phyloP scores from a whole-genome alignment of 2,113 vertebrate genomes.

The Junco hyemalis region DNA sequence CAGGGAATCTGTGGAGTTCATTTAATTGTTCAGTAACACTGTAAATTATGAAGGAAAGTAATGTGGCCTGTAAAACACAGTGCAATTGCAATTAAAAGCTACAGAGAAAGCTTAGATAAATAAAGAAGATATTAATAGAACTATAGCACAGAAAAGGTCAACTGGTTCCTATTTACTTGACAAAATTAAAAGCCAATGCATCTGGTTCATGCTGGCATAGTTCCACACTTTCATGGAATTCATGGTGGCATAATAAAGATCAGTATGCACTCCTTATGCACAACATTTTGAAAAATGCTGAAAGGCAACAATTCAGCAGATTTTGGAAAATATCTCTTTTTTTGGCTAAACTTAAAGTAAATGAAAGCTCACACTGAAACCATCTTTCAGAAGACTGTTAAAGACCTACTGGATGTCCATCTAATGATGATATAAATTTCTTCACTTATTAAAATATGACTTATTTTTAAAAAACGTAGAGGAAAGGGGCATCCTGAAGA shows the following conservation, averaged over 20 bases:
- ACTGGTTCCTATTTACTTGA: neutral
- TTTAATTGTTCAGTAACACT: neutral
- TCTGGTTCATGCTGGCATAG: neutral
- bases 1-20: neutral
- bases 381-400: neutral
- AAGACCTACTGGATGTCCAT: neutral
- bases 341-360: neutral
- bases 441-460: neutral
- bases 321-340: neutral
- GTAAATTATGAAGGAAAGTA: slow-evolving; percentile 7
- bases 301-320: neutral
- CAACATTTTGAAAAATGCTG: neutral
- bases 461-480: neutral
- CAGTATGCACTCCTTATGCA: neutral
- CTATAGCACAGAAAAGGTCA: neutral
- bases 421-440: neutral
- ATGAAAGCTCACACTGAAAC: neutral
- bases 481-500: neutral
- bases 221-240: neutral
- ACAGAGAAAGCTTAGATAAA: slow-evolving; percentile 28
- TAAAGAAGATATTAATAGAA: slow-evolving; percentile 23
- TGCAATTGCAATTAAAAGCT: slow-evolving; percentile 31
- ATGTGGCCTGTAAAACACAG: neutral
- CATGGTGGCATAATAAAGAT: neutral
- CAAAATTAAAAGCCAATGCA: neutral